Evolutionary conservation across 2,888 invertebrate species (phyloP).

Genomic region (Diploptera punctata): DNA sequence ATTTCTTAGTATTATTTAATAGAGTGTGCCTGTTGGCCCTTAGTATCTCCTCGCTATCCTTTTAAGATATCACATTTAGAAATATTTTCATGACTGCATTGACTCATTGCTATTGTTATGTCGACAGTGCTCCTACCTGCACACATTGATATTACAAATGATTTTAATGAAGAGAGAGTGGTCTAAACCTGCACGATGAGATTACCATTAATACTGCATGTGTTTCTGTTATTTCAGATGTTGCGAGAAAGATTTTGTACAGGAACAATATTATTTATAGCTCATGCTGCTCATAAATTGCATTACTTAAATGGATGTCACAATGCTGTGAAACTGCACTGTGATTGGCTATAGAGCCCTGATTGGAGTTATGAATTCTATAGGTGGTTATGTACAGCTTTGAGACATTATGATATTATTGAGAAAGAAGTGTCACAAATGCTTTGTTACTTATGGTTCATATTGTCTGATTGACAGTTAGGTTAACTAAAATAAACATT

Average conservation of each 20-base stretch:
- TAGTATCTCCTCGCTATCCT: too few species aligned
- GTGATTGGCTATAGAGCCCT: constrained; percentile 69
- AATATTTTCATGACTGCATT: too few species aligned
- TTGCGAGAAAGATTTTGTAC: constrained; percentile 80
- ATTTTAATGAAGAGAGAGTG: too few species aligned
- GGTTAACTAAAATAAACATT: constrained; percentile 44
- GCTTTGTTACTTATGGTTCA: constrained; percentile 70
- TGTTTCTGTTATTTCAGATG: constrained; percentile 56
- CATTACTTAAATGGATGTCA: constrained; percentile 68
- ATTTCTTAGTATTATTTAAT: too few species aligned
- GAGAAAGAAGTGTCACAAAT: constrained; percentile 73
- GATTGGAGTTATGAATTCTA: constrained; percentile 73
- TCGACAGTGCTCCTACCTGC: too few species aligned
- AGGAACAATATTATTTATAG: constrained; percentile 74
- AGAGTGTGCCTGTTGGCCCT: too few species aligned
- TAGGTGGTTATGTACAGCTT: constrained; percentile 67
- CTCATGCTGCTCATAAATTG: constrained; percentile 67
- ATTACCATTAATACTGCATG: too few species aligned
- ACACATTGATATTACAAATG: too few species aligned
- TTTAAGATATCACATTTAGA: too few species aligned
- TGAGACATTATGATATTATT: constrained; percentile 67
- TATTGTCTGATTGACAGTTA: constrained; percentile 71
- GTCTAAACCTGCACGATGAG: too few species aligned
- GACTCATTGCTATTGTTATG: too few species aligned
- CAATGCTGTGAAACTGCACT: constrained; percentile 73